Base-by-base conservation (phyloP, 2,888 invertebrate species). In the Agrochola litura region DNA sequence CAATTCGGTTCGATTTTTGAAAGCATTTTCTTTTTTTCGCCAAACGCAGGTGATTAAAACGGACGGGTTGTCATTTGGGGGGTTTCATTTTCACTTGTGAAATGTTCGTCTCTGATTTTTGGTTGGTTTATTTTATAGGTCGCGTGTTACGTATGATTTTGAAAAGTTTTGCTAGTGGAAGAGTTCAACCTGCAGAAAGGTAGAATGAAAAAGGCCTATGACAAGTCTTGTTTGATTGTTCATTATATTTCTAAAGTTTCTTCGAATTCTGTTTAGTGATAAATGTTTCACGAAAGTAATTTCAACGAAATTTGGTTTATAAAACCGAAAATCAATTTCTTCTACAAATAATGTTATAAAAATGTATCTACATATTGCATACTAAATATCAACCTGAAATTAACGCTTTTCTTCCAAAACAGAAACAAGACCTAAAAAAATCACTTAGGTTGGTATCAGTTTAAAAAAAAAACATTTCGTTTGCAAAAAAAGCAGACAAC, bases 1-100 rank as follows among this genome's bases (percentile, higher is more conserved):
- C 91, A 94, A 94, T 93, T 90, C 90, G 89, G 89, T 91, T 91
- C 90, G 89, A 90, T 91, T 91, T 91, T 90, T 52, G 60, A 77
- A 65, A 77, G 43, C 14, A 37, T 46, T 88, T 67, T 58, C 60
- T 70, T 78, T 82, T 75, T 80, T 74, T 67, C 46, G 76, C 63
- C 65, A 74, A 75, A 76, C 70, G 77, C 79, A 80, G 73, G 79
- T 86, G 76, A 86, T 88, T 87, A 87, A 82, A 84, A 82, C 66
- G 80, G 85, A 85, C 77, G 85, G 81, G 61, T 76, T 81, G 82
- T 79, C 84, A 81, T 79, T 86, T 81, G 60, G 66, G 69, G 22
- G 75, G 70, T 77, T 73, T 88, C 46, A 76, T 79, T 76, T 86
- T 84, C 71, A 82, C 78, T 77, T 79, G 61, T 63, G 60, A 63